These are phyloP conservation scores for Vanessa atalanta DNA, from an alignment of 1,140 invertebrate genomes.

Conservation along the genomic window DNA sequence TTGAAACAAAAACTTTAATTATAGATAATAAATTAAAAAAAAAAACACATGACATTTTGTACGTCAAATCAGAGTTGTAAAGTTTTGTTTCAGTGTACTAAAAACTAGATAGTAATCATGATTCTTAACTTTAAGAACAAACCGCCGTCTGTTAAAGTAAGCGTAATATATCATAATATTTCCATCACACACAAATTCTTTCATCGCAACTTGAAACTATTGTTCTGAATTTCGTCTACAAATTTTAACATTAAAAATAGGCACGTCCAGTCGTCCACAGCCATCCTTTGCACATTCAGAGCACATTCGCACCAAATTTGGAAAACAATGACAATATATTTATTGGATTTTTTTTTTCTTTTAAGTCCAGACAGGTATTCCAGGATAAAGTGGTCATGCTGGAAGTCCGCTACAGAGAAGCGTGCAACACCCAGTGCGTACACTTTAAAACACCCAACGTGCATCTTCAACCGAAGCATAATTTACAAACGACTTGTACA, in stretches of 20 bases:
- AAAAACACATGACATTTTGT: too few relatives aligned
- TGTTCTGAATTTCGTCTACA: slow-evolving; percentile 18
- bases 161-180: slow-evolving; percentile 42
- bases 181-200: slow-evolving; percentile 37
- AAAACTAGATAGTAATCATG: not conserved
- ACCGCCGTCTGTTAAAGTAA: slow-evolving; percentile 41
- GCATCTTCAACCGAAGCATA: slow-evolving; percentile 39
- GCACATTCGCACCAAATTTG: slow-evolving; percentile 38
- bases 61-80: not conserved
- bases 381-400: slow-evolving; percentile 60
- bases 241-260: slow-evolving; percentile 30
- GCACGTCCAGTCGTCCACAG: slow-evolving; percentile 22
- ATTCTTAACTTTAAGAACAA: slow-evolving; percentile 32
- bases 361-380: slow-evolving; percentile 56
- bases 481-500: slow-evolving; percentile 7
- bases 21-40: too few relatives aligned
- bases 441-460: slow-evolving; percentile 42
- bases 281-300: slow-evolving; percentile 29
- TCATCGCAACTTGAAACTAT: slow-evolving; percentile 22
- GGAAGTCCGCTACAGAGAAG: slow-evolving; percentile 49
- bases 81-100: not conserved
- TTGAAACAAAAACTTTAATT: not conserved
- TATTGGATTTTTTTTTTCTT: slow-evolving; percentile 5
- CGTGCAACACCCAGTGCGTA: slow-evolving; percentile 65
- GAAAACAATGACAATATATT: slow-evolving; percentile 44